These are phyloP conservation scores for Drosophila tsacasi DNA, from an alignment of 1,140 invertebrate genomes.

Conservation along the genomic window DNA sequence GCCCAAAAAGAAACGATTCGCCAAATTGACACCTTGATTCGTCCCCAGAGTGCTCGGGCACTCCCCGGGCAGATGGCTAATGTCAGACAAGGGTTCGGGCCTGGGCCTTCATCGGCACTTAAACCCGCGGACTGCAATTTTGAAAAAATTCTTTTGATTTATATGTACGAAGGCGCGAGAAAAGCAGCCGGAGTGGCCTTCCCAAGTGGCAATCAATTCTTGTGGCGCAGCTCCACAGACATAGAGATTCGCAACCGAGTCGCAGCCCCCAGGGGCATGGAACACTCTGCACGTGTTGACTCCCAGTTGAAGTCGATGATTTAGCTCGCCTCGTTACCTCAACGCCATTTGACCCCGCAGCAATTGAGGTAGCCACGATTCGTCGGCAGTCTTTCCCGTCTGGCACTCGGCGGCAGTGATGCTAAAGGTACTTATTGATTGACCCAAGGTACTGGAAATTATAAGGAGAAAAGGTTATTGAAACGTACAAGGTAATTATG, in stretches of 20 bases:
- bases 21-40: slow-evolving; percentile 66
- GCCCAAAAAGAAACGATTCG: slow-evolving; percentile 11
- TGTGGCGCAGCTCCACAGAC: slow-evolving; percentile 39
- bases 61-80: slow-evolving; percentile 60
- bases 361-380: slow-evolving; percentile 71
- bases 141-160: slow-evolving; percentile 74
- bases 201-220: slow-evolving; percentile 81
- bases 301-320: slow-evolving; percentile 61
- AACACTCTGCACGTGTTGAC: slow-evolving; percentile 70
- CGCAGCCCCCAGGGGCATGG: slow-evolving; percentile 35
- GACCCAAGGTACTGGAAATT: background rate
- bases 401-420: slow-evolving; percentile 22
- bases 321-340: slow-evolving; percentile 72
- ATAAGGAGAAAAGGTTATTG: too few species aligned
- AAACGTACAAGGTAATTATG: background rate
- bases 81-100: slow-evolving; percentile 56
- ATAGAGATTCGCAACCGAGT: slow-evolving; percentile 6
- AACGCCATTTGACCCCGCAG: slow-evolving; percentile 78
- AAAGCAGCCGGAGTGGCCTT: slow-evolving; percentile 62
- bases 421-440: slow-evolving; percentile 20
- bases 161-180: slow-evolving; percentile 45
- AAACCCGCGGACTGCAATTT: slow-evolving; percentile 58
- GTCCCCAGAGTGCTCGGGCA: slow-evolving; percentile 32
- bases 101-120: slow-evolving; percentile 34
- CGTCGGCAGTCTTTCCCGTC: slow-evolving; percentile 36